phyloP scores from a whole-genome alignment of 2,888 invertebrate genomes.

The Ectobius pallidus region DNA sequence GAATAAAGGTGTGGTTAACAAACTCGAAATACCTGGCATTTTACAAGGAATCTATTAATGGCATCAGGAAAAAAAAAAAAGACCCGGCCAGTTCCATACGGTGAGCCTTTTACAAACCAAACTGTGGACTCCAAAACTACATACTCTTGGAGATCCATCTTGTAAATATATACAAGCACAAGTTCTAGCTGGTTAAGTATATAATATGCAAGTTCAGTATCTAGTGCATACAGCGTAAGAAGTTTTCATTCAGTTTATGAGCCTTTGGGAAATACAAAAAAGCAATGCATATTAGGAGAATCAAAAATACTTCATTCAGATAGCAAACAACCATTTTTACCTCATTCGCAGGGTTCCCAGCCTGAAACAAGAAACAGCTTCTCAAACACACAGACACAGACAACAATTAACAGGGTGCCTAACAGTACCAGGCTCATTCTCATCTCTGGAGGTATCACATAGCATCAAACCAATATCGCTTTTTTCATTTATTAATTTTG shows the following conservation, averaged over 20 bases:
- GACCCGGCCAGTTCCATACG: conserved; percentile 20
- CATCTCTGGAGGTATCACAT: too few species aligned
- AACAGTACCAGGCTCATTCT: conserved; percentile 18
- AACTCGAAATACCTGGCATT: neutral
- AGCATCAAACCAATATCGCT: too few species aligned
- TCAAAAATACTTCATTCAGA: conserved; percentile 32
- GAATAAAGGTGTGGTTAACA: neutral
- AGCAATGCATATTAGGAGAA: conserved; percentile 31
- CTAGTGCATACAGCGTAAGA: conserved; percentile 30
- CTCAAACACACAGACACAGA: conserved; percentile 52
- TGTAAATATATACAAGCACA: conserved; percentile 26
- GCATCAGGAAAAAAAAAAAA: too few species aligned
- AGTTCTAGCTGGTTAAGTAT: conserved; percentile 26
- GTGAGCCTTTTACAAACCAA: conserved; percentile 26
- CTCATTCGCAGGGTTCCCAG: conserved; percentile 73
- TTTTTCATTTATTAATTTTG: too few species aligned
- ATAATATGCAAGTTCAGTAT: conserved; percentile 9
- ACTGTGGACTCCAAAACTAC: conserved; percentile 28
- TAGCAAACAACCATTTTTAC: conserved; percentile 56
- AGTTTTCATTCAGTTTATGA: conserved; percentile 15
- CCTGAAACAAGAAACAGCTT: conserved; percentile 65
- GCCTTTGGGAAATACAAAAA: conserved; percentile 28
- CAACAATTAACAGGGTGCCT: conserved; percentile 24
- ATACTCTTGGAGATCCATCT: conserved; percentile 23
- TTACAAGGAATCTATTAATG: conserved; percentile 9